Percentiles rank a stretch among this genome's conserved stretches.
phyloP scores from a whole-genome alignment of 2,797 vertebrate genomes.

The Bradypodion ventrale region DNA sequence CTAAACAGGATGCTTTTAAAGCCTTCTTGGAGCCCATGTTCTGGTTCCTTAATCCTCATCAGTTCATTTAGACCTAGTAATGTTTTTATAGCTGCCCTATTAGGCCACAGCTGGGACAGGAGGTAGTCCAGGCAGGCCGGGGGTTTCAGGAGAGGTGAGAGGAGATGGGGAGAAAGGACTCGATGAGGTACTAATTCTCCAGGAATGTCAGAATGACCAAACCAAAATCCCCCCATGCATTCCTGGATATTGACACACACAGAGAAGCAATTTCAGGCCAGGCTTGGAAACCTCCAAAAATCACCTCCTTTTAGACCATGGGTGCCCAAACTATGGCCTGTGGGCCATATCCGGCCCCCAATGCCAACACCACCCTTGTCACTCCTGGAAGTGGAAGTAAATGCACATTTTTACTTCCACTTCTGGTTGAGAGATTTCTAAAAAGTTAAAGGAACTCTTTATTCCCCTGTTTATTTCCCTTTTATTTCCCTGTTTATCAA shows the following conservation, averaged over 20 bases:
- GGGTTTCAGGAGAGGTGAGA: slow-evolving; percentile 36
- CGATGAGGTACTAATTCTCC: slow-evolving; percentile 29
- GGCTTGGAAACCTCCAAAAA: background rate
- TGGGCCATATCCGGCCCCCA: no score
- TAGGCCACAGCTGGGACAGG: slow-evolving; percentile 44
- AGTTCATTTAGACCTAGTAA: slow-evolving; percentile 73
- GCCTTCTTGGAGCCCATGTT: slow-evolving; percentile 63
- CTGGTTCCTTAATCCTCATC: slow-evolving; percentile 71
- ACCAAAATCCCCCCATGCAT: fast-evolving
- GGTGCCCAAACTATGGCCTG: no score
- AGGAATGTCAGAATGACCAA: background rate
- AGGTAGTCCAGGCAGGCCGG: slow-evolving; percentile 21
- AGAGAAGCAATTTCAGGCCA: background rate
- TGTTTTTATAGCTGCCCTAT: slow-evolving; percentile 67
- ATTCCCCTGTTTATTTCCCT: no score
- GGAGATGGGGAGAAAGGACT: slow-evolving; percentile 28
- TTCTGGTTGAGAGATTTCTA: no score
- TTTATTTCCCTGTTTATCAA: no score
- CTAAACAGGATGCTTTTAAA: slow-evolving; percentile 70
- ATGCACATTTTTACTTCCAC: no score
- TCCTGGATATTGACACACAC: background rate
- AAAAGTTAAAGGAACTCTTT: no score
- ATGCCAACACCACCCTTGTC: no score
- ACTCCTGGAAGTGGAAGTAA: no score
- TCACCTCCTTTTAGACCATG: no score